These are phyloP conservation scores for Centropristis striata DNA, from an alignment of 2,113 vertebrate genomes.

Conservation along the genomic window DNA sequence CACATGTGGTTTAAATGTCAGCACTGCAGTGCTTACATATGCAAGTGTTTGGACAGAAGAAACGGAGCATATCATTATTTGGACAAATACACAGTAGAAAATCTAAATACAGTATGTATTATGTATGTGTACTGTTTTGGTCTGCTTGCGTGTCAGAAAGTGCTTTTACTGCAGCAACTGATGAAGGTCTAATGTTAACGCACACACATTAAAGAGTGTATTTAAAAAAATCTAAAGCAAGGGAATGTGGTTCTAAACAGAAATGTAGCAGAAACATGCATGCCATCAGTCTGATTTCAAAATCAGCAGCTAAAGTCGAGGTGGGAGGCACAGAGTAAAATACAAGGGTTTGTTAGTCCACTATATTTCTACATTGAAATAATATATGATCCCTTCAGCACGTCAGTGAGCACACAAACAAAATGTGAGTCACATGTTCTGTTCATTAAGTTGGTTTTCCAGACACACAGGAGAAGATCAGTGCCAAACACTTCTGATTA, in stretches of 20 bases:
- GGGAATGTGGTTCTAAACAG: not conserved
- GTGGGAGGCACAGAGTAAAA: not conserved
- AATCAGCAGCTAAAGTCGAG: not conserved
- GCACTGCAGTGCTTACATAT: not conserved
- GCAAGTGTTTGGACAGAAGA: not conserved
- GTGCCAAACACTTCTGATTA: not conserved
- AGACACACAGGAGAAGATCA: not conserved
- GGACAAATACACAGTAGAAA: not conserved
- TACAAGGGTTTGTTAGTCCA: not conserved
- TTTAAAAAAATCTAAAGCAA: not conserved
- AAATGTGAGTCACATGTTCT: not conserved
- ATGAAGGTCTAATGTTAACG: not conserved
- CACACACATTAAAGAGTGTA: not conserved
- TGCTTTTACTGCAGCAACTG: not conserved
- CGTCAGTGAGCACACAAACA: not conserved
- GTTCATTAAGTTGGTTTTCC: not conserved
- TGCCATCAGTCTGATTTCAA: not conserved
- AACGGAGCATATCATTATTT: not conserved
- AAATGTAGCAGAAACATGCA: not conserved
- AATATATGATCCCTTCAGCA: not conserved
- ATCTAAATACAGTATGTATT: not conserved
- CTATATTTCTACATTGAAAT: not conserved
- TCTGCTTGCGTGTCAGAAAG: not conserved
- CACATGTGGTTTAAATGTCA: constrained; percentile 46
- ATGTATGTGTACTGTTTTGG: not conserved